These are phyloP conservation scores for Drosophila pectinifera DNA, from an alignment of 1,140 invertebrate species.

Conservation along the genomic window DNA sequence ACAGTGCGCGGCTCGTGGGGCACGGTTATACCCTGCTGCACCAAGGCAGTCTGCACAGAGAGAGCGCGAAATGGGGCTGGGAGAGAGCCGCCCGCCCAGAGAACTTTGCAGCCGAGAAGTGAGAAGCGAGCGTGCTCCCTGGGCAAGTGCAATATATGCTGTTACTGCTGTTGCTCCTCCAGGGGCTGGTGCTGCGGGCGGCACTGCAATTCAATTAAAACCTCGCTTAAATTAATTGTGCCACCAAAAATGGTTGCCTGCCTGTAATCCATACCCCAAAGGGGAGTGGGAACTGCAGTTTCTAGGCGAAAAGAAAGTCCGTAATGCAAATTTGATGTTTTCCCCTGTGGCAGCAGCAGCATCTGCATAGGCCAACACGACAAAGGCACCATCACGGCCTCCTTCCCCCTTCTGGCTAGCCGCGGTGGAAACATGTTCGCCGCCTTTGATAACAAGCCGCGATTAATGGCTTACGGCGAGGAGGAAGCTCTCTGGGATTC, in stretches of 20 bases:
- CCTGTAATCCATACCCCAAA: constrained; percentile 24
- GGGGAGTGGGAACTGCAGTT: constrained; percentile 14
- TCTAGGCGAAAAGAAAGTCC: constrained; percentile 47
- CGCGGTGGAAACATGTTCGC: constrained; percentile 40
- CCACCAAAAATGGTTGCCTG: constrained; percentile 16
- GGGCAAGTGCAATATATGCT: constrained; percentile 8
- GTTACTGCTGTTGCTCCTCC: constrained; percentile 1
- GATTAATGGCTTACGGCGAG: constrained; percentile 46
- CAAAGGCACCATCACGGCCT: constrained; percentile 6
- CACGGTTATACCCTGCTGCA: constrained; percentile 25
- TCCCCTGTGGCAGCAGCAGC: constrained; percentile 17
- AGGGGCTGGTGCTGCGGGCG: not conserved
- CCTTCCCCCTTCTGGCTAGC: constrained; percentile 4
- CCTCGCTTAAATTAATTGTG: constrained; percentile 57
- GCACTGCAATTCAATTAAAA: constrained; percentile 55
- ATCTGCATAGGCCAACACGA: constrained; percentile 33
- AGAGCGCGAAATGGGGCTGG: constrained; percentile 15
- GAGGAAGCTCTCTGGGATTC: constrained; percentile 36
- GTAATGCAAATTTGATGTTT: constrained; percentile 57
- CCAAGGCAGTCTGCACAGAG: constrained; percentile 35
- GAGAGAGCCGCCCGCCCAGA: constrained; percentile 13
- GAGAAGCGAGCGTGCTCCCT: not conserved
- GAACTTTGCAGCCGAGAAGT: constrained; percentile 28
- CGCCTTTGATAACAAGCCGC: constrained; percentile 44
- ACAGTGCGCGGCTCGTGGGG: constrained; percentile 8